Conservation (phyloP, 2,888 invertebrate genomes). For the Octodonta nipae region DNA sequence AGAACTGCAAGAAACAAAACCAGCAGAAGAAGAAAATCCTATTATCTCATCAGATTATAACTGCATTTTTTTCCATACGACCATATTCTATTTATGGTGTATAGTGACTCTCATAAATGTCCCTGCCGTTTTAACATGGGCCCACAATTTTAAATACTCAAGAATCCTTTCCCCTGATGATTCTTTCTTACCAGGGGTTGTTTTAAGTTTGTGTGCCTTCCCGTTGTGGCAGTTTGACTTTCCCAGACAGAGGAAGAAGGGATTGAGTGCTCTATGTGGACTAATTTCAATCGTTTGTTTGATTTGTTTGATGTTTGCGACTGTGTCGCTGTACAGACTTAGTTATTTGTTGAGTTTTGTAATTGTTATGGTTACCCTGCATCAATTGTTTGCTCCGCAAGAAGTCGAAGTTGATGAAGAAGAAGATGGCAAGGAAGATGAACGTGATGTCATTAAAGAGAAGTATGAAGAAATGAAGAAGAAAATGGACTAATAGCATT, state of each 20-base stretch:
- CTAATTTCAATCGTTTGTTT: slow-evolving; percentile 43
- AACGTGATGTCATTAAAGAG: slow-evolving; percentile 10
- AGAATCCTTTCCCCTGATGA: slow-evolving; percentile 48
- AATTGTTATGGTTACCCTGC: slow-evolving; percentile 42
- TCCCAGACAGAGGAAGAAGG: slow-evolving; percentile 44
- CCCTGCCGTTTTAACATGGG: slow-evolving; percentile 66
- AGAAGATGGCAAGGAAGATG: slow-evolving; percentile 11
- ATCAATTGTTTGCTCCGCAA: slow-evolving; percentile 41
- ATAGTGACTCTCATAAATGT: slow-evolving; percentile 52
- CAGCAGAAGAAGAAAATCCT: slow-evolving; percentile 1
- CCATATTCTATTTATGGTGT: slow-evolving; percentile 55
- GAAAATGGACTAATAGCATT: slow-evolving; percentile 21
- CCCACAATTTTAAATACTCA: slow-evolving; percentile 60
- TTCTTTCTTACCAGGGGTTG: slow-evolving; percentile 43
- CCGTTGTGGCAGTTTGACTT: slow-evolving; percentile 54
- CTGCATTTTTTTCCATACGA: slow-evolving; percentile 55
- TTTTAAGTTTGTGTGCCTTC: slow-evolving; percentile 46
- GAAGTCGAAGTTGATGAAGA: slow-evolving; percentile 38
- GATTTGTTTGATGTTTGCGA: slow-evolving; percentile 44
- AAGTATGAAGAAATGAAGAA: slow-evolving; percentile 18
- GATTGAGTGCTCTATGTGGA: slow-evolving; percentile 36
- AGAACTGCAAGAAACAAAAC: slow-evolving; percentile 5
- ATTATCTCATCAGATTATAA: slow-evolving; percentile 15
- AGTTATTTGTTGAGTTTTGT: slow-evolving; percentile 45
- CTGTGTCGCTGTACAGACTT: slow-evolving; percentile 46